Conservation (phyloP, 1,140 invertebrate species). For the Antheraea pernyi region DNA sequence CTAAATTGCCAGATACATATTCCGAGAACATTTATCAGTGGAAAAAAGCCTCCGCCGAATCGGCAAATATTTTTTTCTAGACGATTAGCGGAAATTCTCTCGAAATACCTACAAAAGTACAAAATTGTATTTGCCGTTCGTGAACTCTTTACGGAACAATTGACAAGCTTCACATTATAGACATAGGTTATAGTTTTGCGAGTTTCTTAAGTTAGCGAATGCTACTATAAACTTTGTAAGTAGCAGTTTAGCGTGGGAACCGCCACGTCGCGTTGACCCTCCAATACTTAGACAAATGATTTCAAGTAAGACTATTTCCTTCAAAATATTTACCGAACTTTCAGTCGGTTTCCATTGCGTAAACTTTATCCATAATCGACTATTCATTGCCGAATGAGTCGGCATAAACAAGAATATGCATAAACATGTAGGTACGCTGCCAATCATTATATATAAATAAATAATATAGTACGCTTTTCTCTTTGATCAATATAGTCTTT, state of each 20-base stretch:
- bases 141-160: conserved; percentile 1
- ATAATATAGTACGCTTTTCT: conserved; percentile 17
- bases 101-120: conserved; percentile 58
- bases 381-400: no score
- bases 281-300: conserved; percentile 75
- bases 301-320: conserved; percentile 55
- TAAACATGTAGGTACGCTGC: no score
- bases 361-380: no score
- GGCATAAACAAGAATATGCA: no score
- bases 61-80: conserved; percentile 75
- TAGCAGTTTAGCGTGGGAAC: conserved; percentile 68
- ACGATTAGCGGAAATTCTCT: conserved; percentile 68
- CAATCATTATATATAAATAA: neutral
- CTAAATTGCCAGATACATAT: conserved; percentile 65
- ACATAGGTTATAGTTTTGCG: neutral
- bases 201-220: conserved; percentile 17
- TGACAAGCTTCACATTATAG: neutral
- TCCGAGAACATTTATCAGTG: conserved; percentile 66
- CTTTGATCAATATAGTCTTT: neutral
- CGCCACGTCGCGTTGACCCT: conserved; percentile 66
- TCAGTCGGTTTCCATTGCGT: neutral
- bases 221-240: conserved; percentile 24
- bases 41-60: conserved; percentile 62
- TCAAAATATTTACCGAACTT: conserved; percentile 46
- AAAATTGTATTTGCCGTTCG: conserved; percentile 26